Percentiles rank a stretch among this genome's conserved stretches.
Conservation (phyloP, 35 echinoderm and acorn worm species). For the Hemicentrotus pulcherrimus region DNA sequence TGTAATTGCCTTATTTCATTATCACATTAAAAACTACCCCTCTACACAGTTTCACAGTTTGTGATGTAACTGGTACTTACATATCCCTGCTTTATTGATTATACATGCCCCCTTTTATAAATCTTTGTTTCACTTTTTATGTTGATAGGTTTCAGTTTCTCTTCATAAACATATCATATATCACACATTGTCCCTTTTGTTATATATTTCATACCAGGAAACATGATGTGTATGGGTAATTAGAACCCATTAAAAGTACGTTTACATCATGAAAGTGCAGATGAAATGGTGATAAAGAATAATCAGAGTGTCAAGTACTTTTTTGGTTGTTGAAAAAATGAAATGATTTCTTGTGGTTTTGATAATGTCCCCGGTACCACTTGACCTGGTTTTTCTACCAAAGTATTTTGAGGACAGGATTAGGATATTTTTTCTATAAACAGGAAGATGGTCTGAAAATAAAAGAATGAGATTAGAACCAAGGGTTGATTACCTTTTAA, state of each 20-base stretch:
- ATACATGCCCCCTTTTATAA: neutral
- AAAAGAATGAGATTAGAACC: slow-evolving; percentile 24
- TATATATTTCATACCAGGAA: neutral
- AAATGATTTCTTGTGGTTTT: slow-evolving; percentile 12
- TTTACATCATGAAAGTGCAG: neutral
- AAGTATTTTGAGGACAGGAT: neutral
- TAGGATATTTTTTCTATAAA: neutral
- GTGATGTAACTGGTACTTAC: too few relatives aligned
- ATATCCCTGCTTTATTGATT: neutral
- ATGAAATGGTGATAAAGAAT: neutral
- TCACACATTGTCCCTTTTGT: neutral
- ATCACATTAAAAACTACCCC: too few relatives aligned
- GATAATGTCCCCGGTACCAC: neutral
- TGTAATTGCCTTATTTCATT: too few relatives aligned
- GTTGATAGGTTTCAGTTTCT: neutral
- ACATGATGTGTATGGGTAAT: neutral
- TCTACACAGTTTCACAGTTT: too few relatives aligned
- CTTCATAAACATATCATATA: neutral
- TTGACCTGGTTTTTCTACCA: neutral
- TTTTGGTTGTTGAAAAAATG: neutral
- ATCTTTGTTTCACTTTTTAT: neutral
- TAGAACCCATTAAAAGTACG: neutral
- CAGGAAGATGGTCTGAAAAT: slow-evolving; percentile 10
- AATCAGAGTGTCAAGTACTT: neutral
- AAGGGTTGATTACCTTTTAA: slow-evolving; percentile 25